phyloP scores from a whole-genome alignment of 2,888 invertebrate genomes.

The Aphrophora alni region DNA sequence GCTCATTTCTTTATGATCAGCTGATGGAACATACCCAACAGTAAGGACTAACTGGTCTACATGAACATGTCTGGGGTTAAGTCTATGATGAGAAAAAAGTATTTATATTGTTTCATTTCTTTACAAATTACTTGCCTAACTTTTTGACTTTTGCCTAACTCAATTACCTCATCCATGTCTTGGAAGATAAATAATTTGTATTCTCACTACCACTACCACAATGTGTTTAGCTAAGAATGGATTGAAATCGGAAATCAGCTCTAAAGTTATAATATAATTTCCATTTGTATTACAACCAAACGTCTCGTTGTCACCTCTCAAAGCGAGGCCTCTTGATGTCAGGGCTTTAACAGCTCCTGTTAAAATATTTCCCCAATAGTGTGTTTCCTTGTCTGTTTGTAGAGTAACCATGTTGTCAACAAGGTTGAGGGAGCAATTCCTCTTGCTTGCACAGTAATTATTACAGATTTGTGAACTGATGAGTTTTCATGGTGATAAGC shows the following conservation, averaged over 20 bases:
- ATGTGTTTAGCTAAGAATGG: constrained; percentile 1
- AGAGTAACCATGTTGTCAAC: constrained; percentile 12
- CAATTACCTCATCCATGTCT: too few relatives aligned
- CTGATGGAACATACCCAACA: constrained; percentile 10
- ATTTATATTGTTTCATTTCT: constrained; percentile 3
- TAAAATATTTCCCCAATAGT: constrained; percentile 26
- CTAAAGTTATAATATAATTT: neutral
- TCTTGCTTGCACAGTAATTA: constrained; percentile 18
- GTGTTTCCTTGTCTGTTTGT: constrained; percentile 13
- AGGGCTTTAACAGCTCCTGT: neutral
- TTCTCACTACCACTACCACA: neutral
- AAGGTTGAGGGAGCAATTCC: constrained; percentile 1
- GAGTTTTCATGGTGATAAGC: constrained; percentile 2
- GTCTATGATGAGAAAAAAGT: constrained; percentile 7
- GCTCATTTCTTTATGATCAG: constrained; percentile 18
- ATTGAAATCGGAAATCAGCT: constrained; percentile 8
- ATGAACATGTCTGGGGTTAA: constrained; percentile 15
- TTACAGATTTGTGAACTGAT: constrained; percentile 3
- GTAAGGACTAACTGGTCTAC: constrained; percentile 14
- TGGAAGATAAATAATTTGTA: neutral
- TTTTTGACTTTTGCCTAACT: neutral
- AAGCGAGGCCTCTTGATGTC: constrained; percentile 13
- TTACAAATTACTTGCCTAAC: constrained; percentile 15
- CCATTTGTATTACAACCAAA: constrained; percentile 21
- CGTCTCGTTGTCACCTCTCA: neutral